phyloP scores from a whole-genome alignment of 2,888 invertebrate genomes.

The Synergus gifuensis region DNA sequence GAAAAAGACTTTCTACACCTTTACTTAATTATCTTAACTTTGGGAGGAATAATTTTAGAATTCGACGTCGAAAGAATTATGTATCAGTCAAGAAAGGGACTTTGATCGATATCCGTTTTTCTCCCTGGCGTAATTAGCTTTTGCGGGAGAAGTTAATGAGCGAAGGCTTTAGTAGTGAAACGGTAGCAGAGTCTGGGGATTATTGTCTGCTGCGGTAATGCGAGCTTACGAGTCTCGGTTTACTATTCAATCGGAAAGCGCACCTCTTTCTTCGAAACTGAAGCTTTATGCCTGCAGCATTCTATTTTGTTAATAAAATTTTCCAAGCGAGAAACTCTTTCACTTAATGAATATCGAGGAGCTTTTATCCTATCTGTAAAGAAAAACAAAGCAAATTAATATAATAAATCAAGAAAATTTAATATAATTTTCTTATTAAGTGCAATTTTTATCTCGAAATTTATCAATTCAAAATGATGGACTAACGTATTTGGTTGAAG shows the following conservation, averaged over 20 bases:
- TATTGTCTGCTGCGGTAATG: constrained; percentile 59
- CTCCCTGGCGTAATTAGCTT: constrained; percentile 20
- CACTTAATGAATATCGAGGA: not conserved
- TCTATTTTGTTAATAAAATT: constrained; percentile 1
- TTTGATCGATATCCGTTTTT: constrained; percentile 31
- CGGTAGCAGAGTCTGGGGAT: constrained; percentile 51
- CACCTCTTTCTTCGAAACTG: constrained; percentile 3
- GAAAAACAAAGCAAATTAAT: not conserved
- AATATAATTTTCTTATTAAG: too few relatives aligned
- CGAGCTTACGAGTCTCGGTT: constrained; percentile 58
- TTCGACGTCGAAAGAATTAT: not conserved
- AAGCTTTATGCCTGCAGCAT: not conserved
- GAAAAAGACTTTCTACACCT: not conserved
- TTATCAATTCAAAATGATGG: too few relatives aligned
- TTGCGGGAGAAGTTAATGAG: constrained; percentile 51
- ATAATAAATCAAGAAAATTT: not conserved
- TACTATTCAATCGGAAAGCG: constrained; percentile 57
- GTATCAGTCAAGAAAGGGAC: not conserved
- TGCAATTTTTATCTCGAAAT: too few relatives aligned
- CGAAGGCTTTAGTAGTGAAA: constrained; percentile 50
- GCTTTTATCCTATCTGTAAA: not conserved
- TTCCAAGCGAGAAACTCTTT: not conserved
- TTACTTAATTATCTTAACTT: not conserved
- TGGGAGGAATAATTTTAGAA: not conserved
- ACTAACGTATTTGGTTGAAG: too few relatives aligned